Evolutionary conservation across 2,888 invertebrate species (phyloP).

Genomic region (Lypha dubia): DNA sequence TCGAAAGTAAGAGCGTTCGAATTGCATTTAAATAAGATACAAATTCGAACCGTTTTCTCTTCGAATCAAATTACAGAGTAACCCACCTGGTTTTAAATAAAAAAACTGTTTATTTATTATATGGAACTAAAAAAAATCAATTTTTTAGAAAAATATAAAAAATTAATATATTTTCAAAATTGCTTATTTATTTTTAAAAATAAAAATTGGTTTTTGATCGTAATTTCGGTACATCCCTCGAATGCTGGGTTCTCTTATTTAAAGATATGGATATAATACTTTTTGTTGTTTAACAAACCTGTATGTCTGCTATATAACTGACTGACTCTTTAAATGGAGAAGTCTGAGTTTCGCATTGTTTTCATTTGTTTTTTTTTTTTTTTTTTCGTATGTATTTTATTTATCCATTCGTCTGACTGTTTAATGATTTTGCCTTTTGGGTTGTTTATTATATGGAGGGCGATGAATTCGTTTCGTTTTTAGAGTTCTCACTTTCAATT

Average conservation of each 20-base stretch:
- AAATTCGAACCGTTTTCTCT: too few relatives aligned
- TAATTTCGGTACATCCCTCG: background rate
- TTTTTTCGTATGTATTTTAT: constrained; percentile 7
- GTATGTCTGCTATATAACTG: constrained; percentile 47
- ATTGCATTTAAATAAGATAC: too few relatives aligned
- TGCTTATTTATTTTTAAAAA: too few relatives aligned
- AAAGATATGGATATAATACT: constrained; percentile 34
- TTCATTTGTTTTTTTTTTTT: constrained; percentile 35
- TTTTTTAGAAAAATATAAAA: too few relatives aligned
- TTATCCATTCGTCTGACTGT: constrained; percentile 41
- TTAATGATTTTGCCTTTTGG: constrained; percentile 51
- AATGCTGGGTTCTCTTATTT: constrained; percentile 22
- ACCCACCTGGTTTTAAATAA: too few relatives aligned
- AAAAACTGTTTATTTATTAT: too few relatives aligned
- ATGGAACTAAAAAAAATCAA: too few relatives aligned
- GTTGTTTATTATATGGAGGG: constrained; percentile 22
- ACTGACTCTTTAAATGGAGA: constrained; percentile 49
- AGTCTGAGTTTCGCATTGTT: constrained; percentile 33
- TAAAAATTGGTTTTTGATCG: too few relatives aligned
- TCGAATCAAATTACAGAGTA: too few relatives aligned
- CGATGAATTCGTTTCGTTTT: constrained; percentile 48
- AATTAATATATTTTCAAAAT: too few relatives aligned
- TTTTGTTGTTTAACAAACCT: constrained; percentile 49
- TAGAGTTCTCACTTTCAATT: constrained; percentile 59
- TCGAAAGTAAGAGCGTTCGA: too few relatives aligned